phyloP scores from a whole-genome alignment of 2,113 vertebrate species.

The Meriones unguiculatus region DNA sequence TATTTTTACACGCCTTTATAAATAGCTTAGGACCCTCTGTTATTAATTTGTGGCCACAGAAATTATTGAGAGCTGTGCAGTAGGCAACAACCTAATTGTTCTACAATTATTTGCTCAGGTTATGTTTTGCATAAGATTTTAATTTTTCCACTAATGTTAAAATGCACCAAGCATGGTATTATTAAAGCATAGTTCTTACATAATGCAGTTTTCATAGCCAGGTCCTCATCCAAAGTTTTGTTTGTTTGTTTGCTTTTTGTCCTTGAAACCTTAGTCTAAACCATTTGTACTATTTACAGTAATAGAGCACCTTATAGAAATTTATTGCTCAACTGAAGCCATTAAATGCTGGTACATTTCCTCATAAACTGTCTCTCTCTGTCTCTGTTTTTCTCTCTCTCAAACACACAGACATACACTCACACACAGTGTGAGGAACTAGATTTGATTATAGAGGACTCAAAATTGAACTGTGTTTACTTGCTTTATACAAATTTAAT shows the following conservation, averaged over 20 bases:
- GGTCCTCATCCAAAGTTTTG: not conserved
- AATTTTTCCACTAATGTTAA: slow-evolving; percentile 8
- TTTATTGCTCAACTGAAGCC: not conserved
- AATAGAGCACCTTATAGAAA: not conserved
- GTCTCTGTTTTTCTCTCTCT: too few relatives aligned
- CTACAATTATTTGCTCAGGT: not conserved
- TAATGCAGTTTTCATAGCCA: slow-evolving; percentile 7
- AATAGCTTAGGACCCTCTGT: not conserved
- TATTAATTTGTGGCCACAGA: not conserved
- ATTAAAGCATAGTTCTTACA: slow-evolving; percentile 33
- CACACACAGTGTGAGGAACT: not conserved
- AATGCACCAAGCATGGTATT: slow-evolving; percentile 14
- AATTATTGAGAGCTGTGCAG: slow-evolving; percentile 18
- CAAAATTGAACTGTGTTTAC: not conserved
- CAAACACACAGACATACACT: not conserved
- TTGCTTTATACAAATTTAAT: slow-evolving; percentile 12
- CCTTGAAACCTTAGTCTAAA: slow-evolving; percentile 16
- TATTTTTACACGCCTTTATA: not conserved
- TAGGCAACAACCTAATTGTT: slow-evolving; percentile 8
- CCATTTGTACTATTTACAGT: slow-evolving; percentile 26
- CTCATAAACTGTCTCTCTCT: not conserved
- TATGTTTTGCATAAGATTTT: slow-evolving; percentile 19
- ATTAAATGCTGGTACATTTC: slow-evolving; percentile 19
- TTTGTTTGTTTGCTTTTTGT: not conserved
- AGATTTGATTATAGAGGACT: not conserved